Base-by-base conservation (phyloP, 1,140 invertebrate species). In the Drosophila melanica region DNA sequence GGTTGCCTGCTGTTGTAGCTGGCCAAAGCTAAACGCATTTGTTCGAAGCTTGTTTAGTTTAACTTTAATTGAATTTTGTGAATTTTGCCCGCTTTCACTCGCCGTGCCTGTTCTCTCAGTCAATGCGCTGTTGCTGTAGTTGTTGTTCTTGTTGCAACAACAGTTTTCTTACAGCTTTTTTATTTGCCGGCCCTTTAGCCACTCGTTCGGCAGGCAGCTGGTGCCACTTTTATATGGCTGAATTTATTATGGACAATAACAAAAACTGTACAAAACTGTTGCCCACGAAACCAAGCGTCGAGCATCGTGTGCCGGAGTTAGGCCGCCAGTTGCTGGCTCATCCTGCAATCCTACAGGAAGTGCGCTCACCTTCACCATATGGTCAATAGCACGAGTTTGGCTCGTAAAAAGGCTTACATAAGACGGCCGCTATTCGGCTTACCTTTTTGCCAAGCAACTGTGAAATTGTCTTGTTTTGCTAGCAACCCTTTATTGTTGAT, bases 41-140 rank as follows among this genome's bases (percentile, higher is more conserved):
- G 84, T 89, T 89, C 84, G 70, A 89, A 89, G 84, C 84, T 89
- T 89, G 84, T 89, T 89, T 89, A 89, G 84, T 89, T 89, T 89
- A 89, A 89, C 84, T 89, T 89, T 89, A 89, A 89, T 89, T 89
- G 84, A 89, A 89, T 89, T 89, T 89, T 89, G 79, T 89, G 84
- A 89, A 89, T 89, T 87, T 89, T 75, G 77, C 79, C 87, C 80
- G 76, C 85, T 68, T 71, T 71, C 57, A 42, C 60, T 69, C 51
- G 39, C 62, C 64, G 42, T 48, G 58, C 44, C 72, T 78, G 70
- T 81, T 82, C 54, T 78, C 50, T 78, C 70, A 71, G n/a, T 20
- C 51, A 47, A 30, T 58, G 51, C 39, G 35, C 44, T 60, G 35
- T 51, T 48, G n/a, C 42, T 41, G 27, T 45, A 53, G 58, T 65